Evolutionary conservation across 2,113 vertebrate species (phyloP).

Genomic region (Phylloscopus trochiloides): DNA sequence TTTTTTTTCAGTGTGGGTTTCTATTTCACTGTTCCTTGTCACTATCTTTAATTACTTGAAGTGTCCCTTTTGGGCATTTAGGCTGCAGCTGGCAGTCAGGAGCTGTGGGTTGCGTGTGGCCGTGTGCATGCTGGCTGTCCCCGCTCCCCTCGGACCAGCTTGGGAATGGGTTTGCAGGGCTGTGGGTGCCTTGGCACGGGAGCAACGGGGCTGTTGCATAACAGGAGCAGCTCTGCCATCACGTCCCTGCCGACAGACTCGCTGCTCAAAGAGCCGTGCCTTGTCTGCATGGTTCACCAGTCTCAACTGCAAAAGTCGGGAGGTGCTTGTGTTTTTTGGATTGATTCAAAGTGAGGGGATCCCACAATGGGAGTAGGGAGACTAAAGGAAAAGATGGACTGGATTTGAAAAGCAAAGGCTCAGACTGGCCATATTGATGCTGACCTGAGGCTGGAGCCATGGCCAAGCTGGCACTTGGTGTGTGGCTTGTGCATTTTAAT

Average conservation of each 20-base stretch:
- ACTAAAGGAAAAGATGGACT: neutral
- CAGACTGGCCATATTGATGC: fast-evolving
- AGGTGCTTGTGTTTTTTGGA: neutral
- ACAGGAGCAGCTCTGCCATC: neutral
- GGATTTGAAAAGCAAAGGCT: neutral
- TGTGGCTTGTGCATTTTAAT: neutral
- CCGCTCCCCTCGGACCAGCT: fast-evolving
- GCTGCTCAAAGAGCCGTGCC: fast-evolving
- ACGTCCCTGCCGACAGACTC: neutral
- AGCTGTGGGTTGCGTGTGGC: neutral
- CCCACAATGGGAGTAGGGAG: fast-evolving
- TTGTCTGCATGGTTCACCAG: neutral
- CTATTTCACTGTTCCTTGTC: neutral
- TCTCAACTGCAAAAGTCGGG: neutral
- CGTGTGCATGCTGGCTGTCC: neutral
- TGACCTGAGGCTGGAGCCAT: neutral
- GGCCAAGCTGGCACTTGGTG: neutral
- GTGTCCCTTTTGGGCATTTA: neutral
- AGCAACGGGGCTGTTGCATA: neutral
- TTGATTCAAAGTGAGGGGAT: neutral
- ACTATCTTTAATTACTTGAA: neutral
- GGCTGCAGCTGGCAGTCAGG: neutral
- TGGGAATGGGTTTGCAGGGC: neutral
- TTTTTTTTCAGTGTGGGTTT: neutral
- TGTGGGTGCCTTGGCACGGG: neutral